A percentile compares a stretch with the other conserved stretches of the same genome.
phyloP scores from a whole-genome alignment of 2,888 invertebrate genomes.

The Dicycla oo region DNA sequence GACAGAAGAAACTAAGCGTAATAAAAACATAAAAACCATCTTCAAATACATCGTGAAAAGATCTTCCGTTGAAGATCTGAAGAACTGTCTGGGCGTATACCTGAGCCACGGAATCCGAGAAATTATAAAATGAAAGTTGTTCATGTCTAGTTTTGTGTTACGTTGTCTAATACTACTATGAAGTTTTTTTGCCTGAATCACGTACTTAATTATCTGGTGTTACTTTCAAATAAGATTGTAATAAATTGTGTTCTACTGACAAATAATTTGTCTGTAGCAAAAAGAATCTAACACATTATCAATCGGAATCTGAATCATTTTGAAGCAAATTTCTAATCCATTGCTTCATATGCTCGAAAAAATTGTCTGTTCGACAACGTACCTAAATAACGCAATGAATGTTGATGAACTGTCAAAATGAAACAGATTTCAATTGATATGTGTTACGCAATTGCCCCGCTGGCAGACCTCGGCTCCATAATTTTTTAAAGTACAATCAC shows the following conservation, averaged over 20 bases:
- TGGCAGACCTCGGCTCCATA: neutral
- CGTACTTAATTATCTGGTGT: conserved; percentile 17
- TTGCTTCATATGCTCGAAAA: no score
- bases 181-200: conserved; percentile 36
- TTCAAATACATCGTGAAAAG: conserved; percentile 57
- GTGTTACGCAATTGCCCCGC: no score
- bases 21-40: conserved; percentile 39
- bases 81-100: conserved; percentile 67
- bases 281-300: no score
- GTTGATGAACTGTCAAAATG: no score
- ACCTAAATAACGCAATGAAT: no score
- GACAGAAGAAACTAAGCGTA: conserved; percentile 13
- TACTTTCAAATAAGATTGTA: conserved; percentile 5
- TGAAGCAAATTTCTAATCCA: no score
- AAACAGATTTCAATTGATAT: no score
- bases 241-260: neutral
- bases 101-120: conserved; percentile 72
- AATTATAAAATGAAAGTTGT: conserved; percentile 74
- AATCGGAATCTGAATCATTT: no score
- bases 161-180: conserved; percentile 58
- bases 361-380: no score
- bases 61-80: conserved; percentile 57
- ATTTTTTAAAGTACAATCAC: neutral
- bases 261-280: neutral
- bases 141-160: conserved; percentile 70